phyloP scores from a whole-genome alignment of 2,888 invertebrate genomes.

The Apamea monoglypha region DNA sequence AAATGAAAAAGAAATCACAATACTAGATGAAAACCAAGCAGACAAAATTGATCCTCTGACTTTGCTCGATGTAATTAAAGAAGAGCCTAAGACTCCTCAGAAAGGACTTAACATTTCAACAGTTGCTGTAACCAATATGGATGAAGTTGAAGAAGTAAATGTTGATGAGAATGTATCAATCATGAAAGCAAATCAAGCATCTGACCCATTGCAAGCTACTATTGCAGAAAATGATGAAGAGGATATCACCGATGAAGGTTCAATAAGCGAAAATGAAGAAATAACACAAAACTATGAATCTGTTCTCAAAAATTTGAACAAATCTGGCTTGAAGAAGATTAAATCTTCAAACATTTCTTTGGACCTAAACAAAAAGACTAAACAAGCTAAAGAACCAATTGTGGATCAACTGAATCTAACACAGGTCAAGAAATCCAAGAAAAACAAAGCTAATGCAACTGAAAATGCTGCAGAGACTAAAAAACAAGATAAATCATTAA shows the following conservation, averaged over 20 bases:
- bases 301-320: constrained; percentile 79
- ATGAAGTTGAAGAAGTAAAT: constrained; percentile 77
- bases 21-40: constrained; percentile 69
- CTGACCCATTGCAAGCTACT: constrained; percentile 79
- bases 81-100: constrained; percentile 81
- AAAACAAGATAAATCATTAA: constrained; percentile 53
- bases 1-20: constrained; percentile 83
- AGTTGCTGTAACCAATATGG: constrained; percentile 72
- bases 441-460: constrained; percentile 54
- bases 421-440: constrained; percentile 73
- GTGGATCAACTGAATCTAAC: constrained; percentile 85
- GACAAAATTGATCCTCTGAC: constrained; percentile 78
- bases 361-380: constrained; percentile 77
- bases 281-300: constrained; percentile 83
- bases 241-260: constrained; percentile 65
- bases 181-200: constrained; percentile 72
- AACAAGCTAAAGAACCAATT: constrained; percentile 73
- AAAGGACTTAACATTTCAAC: constrained; percentile 76
- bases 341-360: constrained; percentile 79
- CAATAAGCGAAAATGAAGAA: constrained; percentile 82
- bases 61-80: constrained; percentile 72
- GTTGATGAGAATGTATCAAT: constrained; percentile 75
- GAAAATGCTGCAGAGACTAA: constrained; percentile 37
- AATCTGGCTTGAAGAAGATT: constrained; percentile 68
- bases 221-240: constrained; percentile 55